A percentile compares a stretch with the other conserved stretches of the same genome.
Evolutionary conservation across 2,113 vertebrate genomes (phyloP).

Genomic region (Aptenodytes forsteri): DNA sequence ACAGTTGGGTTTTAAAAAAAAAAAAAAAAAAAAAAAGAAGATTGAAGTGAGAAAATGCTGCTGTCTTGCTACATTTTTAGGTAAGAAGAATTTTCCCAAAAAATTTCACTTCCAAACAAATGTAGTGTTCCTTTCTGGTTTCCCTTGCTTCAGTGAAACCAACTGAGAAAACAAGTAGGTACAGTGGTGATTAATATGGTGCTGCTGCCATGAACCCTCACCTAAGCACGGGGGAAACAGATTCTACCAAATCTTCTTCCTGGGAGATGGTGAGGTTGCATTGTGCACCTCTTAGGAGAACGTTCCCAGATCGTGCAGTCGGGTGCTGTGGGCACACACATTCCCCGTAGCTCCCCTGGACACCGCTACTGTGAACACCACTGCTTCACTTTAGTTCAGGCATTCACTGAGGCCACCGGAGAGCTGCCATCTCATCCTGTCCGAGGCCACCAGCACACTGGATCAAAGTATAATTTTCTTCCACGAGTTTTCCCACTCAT

Average conservation of each 20-base stretch:
- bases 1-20: background rate
- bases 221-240: background rate
- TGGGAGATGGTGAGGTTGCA: background rate
- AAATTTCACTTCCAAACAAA: background rate
- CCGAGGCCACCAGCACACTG: background rate
- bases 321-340: background rate
- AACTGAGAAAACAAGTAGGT: background rate
- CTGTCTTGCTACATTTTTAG: background rate
- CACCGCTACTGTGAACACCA: rapidly evolving
- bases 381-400: background rate
- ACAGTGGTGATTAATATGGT: background rate
- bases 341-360: too few species aligned
- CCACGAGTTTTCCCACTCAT: background rate
- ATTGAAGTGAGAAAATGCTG: background rate
- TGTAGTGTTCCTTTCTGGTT: background rate
- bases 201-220: background rate
- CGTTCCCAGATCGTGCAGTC: rapidly evolving
- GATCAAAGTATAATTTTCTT: background rate
- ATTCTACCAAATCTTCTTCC: background rate
- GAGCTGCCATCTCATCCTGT: background rate
- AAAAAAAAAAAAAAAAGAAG: background rate
- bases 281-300: rapidly evolving
- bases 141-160: background rate
- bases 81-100: background rate
- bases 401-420: background rate